Evolutionary conservation across 2,888 invertebrate species (phyloP).

Genomic region (Pecten maximus): DNA sequence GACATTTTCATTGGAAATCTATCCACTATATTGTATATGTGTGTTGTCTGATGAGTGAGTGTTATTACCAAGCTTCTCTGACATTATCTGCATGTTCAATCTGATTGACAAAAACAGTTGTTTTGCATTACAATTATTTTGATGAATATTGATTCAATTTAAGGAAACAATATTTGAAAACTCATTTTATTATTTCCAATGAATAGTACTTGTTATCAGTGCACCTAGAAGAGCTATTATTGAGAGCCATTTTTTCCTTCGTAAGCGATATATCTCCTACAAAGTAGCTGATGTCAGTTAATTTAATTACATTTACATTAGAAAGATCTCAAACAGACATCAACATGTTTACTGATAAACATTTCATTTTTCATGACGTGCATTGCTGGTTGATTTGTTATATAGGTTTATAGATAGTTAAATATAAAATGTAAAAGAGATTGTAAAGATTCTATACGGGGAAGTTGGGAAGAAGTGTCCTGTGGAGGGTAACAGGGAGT

Average conservation of each 20-base stretch:
- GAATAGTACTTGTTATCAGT: background rate
- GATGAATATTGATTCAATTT: background rate
- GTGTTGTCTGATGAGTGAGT: no score
- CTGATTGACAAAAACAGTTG: background rate
- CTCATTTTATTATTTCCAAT: background rate
- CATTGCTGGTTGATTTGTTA: background rate
- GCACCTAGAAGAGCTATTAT: background rate
- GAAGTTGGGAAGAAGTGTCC: no score
- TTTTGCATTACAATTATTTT: background rate
- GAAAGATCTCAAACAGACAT: background rate
- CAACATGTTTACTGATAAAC: background rate
- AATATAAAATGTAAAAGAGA: background rate
- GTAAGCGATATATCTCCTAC: background rate
- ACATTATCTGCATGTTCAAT: background rate
- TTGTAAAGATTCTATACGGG: no score
- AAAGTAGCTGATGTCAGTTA: background rate
- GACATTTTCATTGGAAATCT: no score
- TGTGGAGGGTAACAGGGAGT: no score
- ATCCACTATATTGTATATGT: no score
- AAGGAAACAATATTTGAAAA: background rate
- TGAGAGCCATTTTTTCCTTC: no score
- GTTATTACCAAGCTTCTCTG: no score
- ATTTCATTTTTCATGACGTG: background rate
- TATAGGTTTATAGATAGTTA: background rate
- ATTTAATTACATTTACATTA: conserved; percentile 33